Conservation (phyloP, 2,113 vertebrate genomes). For the Hoplias malabaricus region DNA sequence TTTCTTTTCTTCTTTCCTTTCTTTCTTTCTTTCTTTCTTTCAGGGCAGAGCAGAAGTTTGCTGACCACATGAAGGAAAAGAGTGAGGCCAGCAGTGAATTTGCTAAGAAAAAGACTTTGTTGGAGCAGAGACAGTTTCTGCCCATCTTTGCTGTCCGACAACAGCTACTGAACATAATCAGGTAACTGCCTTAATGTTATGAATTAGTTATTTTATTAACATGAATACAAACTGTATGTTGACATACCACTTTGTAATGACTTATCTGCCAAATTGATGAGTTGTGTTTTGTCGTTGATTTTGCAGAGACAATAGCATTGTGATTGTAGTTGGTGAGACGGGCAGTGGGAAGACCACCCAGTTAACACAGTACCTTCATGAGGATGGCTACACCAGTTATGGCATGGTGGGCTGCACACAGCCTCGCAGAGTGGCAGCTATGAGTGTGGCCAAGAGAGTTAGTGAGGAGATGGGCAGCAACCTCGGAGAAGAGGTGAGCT, state of each 20-base stretch:
- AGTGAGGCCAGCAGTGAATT: conserved; percentile 94
- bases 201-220: too few relatives aligned
- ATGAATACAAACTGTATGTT: too few relatives aligned
- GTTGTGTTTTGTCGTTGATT: not conserved
- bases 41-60: conserved; percentile 98
- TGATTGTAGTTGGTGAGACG: conserved; percentile 97
- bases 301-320: conserved; percentile 94
- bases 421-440: conserved; percentile 93
- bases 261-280: not conserved
- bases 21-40: not conserved
- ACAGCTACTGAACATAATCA: conserved; percentile 93
- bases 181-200: conserved; percentile 76
- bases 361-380: conserved; percentile 95
- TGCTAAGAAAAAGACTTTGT: conserved; percentile 90
- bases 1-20: conserved; percentile 6
- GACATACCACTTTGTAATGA: not conserved
- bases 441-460: conserved; percentile 97
- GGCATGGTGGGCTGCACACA: conserved; percentile 98
- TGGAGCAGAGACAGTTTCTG: conserved; percentile 95
- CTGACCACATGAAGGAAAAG: conserved; percentile 96
- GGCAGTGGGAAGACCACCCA: conserved; percentile 98
- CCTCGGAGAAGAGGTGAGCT: conserved; percentile 92
- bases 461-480: conserved; percentile 92
- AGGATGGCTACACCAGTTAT: conserved; percentile 94
- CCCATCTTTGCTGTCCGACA: conserved; percentile 97